Conservation (phyloP, 2,888 invertebrate genomes). For the Chrysopilus asiliformis region DNA sequence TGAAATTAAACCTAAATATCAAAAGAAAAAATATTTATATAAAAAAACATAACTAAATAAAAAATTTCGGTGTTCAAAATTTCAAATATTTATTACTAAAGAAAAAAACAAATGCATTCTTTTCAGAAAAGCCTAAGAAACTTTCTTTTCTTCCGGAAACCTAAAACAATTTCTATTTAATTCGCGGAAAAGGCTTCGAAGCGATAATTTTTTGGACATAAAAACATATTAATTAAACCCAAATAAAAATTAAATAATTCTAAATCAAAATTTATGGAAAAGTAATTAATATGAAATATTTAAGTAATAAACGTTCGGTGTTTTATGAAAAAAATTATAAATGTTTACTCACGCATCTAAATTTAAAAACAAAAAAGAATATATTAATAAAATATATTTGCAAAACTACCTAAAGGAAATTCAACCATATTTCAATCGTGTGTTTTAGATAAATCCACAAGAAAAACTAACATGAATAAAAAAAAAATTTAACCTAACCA, state of each 20-base stretch:
- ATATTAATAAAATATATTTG: background rate
- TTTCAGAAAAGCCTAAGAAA: background rate
- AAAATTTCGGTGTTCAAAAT: slow-evolving; percentile 17
- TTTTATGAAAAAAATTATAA: no score
- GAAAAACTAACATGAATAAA: no score
- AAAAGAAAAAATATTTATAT: no score
- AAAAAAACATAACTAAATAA: slow-evolving; percentile 11
- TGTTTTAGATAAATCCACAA: no score
- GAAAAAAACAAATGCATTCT: background rate
- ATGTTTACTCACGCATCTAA: slow-evolving; percentile 11
- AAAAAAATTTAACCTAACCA: no score
- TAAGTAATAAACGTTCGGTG: slow-evolving; percentile 13
- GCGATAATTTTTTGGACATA: slow-evolving; percentile 8
- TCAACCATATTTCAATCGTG: no score
- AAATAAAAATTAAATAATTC: slow-evolving; percentile 11
- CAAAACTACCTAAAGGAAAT: no score
- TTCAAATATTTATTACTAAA: slow-evolving; percentile 1
- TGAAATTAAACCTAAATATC: no score
- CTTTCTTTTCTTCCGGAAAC: no score
- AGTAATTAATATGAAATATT: slow-evolving; percentile 15
- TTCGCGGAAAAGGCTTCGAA: no score
- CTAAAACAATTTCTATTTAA: no score
- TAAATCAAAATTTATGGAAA: slow-evolving; percentile 15
- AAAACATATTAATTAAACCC: slow-evolving; percentile 8
- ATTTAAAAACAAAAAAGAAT: slow-evolving; percentile 7